phyloP scores from a whole-genome alignment of 2,113 vertebrate species.

The Zapus hudsonius region DNA sequence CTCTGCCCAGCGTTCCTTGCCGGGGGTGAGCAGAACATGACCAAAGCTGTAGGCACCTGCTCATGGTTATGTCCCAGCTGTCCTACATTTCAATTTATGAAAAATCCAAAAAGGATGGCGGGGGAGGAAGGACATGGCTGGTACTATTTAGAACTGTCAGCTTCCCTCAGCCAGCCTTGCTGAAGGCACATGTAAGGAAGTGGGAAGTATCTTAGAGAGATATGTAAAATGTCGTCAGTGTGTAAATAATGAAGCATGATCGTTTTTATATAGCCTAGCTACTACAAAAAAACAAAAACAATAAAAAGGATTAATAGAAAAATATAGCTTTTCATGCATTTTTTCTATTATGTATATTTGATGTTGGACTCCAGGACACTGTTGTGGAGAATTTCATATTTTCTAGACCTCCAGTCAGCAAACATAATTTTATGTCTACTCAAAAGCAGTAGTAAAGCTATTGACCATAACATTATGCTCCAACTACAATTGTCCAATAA shows the following conservation, averaged over 20 bases:
- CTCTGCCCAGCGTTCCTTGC: background rate
- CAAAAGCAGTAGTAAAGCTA: background rate
- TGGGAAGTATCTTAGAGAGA: background rate
- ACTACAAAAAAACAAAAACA: too few relatives aligned
- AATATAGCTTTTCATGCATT: background rate
- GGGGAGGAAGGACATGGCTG: background rate
- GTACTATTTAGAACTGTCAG: background rate
- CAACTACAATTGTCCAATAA: background rate
- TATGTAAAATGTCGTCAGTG: background rate
- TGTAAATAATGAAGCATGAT: background rate
- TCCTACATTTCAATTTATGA: background rate
- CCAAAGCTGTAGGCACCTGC: background rate
- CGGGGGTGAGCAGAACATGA: background rate
- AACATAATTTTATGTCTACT: background rate
- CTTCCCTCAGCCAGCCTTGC: background rate
- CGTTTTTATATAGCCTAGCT: background rate
- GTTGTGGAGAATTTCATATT: background rate
- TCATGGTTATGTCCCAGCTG: background rate
- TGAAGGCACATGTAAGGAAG: background rate
- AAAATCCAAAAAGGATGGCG: background rate
- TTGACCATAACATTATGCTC: background rate
- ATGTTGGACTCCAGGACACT: background rate
- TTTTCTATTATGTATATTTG: background rate
- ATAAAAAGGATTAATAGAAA: background rate
- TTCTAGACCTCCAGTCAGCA: background rate